phyloP scores from a whole-genome alignment of 2,797 vertebrate genomes.

The Sebastes kiyomatsui region DNA sequence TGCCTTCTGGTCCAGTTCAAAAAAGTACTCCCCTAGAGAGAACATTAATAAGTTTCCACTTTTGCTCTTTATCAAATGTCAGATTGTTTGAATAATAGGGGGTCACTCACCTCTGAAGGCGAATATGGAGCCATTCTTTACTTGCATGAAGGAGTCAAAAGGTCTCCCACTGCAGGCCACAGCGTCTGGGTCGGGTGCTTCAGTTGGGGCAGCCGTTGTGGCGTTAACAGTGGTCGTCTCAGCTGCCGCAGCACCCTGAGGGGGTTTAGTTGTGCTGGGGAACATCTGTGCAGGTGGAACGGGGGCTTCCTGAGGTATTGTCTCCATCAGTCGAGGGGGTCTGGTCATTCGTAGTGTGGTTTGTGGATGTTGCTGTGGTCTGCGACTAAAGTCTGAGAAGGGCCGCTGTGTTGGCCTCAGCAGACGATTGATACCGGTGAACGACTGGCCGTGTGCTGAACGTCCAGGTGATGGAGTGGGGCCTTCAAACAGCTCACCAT shows the following conservation, averaged over 20 bases:
- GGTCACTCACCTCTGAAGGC: slow-evolving; percentile 90
- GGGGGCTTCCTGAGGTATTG: not conserved
- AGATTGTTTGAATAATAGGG: not conserved
- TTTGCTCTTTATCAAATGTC: not conserved
- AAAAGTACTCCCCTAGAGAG: slow-evolving; percentile 88
- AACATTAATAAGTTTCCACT: not conserved
- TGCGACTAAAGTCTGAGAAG: slow-evolving; percentile 17
- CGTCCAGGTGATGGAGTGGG: not conserved
- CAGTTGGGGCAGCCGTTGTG: slow-evolving; percentile 37
- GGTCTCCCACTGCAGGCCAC: slow-evolving; percentile 86
- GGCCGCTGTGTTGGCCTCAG: not conserved
- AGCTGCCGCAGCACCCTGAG: not conserved
- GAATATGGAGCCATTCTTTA: slow-evolving; percentile 94
- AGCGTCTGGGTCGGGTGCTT: slow-evolving; percentile 69
- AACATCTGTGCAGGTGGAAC: not conserved
- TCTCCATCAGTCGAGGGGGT: not conserved
- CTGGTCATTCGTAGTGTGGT: slow-evolving; percentile 45
- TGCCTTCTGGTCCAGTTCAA: slow-evolving; percentile 87
- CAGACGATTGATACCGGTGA: not conserved
- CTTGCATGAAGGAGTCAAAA: slow-evolving; percentile 91
- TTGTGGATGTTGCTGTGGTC: not conserved
- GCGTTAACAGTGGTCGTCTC: slow-evolving; percentile 16
- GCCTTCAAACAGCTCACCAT: slow-evolving; percentile 38
- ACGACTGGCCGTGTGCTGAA: not conserved
- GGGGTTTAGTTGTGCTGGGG: not conserved